Conservation (phyloP, 2,113 vertebrate species). For the Empidonax traillii region DNA sequence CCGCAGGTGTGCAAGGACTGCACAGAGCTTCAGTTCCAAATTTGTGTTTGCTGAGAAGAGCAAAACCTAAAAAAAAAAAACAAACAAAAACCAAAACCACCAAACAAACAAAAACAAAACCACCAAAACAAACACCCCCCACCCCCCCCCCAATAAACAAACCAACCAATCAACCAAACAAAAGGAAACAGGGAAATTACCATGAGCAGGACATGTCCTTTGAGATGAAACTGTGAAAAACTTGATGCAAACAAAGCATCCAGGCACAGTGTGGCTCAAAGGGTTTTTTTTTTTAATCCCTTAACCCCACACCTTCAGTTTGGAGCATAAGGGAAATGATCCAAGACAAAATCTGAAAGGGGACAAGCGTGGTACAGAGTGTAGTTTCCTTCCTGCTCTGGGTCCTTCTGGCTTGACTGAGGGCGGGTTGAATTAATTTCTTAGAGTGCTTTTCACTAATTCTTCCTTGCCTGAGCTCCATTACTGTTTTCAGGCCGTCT, state of each 20-base stretch:
- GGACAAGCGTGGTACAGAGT: neutral
- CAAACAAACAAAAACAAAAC: too few species aligned
- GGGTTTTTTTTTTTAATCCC: neutral
- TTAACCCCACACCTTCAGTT: neutral
- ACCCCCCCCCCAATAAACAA: too few species aligned
- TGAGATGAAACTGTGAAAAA: neutral
- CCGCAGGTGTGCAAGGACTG: neutral
- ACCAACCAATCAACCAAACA: too few species aligned
- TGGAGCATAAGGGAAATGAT: neutral
- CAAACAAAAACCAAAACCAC: too few species aligned
- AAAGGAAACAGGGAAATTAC: accelerated
- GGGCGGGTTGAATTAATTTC: constrained; percentile 40
- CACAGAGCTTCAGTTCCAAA: neutral
- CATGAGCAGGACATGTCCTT: neutral
- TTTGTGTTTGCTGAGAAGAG: neutral
- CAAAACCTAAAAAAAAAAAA: neutral
- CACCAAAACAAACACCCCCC: too few species aligned
- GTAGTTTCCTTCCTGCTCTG: neutral
- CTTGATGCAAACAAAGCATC: neutral
- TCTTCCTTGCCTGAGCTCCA: neutral
- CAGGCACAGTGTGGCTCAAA: neutral
- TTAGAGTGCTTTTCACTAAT: constrained; percentile 58
- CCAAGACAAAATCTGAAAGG: neutral
- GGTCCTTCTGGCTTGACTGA: neutral
- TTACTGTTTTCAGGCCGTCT: constrained; percentile 17